Evolutionary conservation across 2,113 vertebrate species (phyloP).

Genomic region (Apus apus): DNA sequence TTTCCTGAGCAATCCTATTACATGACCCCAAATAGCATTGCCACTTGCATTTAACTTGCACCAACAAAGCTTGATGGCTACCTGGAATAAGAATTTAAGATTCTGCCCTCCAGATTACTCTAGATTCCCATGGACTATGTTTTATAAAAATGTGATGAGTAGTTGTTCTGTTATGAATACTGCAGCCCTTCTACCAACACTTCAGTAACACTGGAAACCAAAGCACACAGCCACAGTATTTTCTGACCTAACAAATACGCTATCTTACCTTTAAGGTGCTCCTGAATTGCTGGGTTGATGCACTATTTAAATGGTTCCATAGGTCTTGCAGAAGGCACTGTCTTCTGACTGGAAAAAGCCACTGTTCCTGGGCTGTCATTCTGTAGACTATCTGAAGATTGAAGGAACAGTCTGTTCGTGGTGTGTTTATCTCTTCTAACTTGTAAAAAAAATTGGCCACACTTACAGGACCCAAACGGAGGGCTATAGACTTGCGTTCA

Average conservation of each 20-base stretch:
- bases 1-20: neutral
- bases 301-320: neutral
- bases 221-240: neutral
- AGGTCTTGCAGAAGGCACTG: conserved; percentile 37
- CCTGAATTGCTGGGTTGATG: neutral
- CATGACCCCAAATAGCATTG: neutral
- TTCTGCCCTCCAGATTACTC: neutral
- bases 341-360: neutral
- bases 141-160: neutral
- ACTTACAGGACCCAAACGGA: fast-evolving
- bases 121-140: neutral
- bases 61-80: neutral
- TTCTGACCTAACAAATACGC: neutral
- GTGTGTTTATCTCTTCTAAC: neutral
- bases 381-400: fast-evolving
- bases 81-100: neutral
- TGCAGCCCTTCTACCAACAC: neutral
- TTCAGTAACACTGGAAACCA: neutral
- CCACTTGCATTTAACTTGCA: neutral
- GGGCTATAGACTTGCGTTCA: fast-evolving
- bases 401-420: neutral
- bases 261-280: neutral
- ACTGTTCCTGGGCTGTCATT: fast-evolving
- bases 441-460: neutral
- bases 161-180: neutral